Evolutionary conservation across 1,140 invertebrate species (phyloP).

Genomic region (Probaryconus sp.): DNA sequence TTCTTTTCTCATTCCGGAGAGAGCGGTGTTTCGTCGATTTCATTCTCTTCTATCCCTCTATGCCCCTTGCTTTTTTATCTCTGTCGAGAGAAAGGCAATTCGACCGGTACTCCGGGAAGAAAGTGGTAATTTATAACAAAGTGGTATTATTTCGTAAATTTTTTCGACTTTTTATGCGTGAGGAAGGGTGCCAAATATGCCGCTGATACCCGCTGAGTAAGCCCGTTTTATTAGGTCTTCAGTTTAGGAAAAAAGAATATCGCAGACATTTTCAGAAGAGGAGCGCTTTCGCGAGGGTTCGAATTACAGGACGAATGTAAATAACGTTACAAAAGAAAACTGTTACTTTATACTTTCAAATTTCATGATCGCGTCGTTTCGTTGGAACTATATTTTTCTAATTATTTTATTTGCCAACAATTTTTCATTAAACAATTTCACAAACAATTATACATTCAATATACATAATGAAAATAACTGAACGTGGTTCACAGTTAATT

Average conservation of each 20-base stretch:
- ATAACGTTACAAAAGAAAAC: constrained; percentile 17
- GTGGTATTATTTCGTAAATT: constrained; percentile 52
- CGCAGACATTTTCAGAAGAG: no score
- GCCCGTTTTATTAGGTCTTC: constrained; percentile 51
- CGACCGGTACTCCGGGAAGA: constrained; percentile 22
- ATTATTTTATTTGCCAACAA: no score
- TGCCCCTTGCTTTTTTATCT: constrained; percentile 34
- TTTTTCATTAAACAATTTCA: no score
- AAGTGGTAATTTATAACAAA: constrained; percentile 59
- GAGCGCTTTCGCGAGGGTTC: constrained; percentile 47
- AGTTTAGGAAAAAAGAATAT: constrained; percentile 35
- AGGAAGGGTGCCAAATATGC: constrained; percentile 50
- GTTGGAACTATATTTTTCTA: no score
- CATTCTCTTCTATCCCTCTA: constrained; percentile 20
- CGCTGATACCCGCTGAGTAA: constrained; percentile 50
- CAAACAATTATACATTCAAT: no score
- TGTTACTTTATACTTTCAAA: no score
- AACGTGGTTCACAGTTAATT: no score
- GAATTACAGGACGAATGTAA: constrained; percentile 34
- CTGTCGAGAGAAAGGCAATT: constrained; percentile 43
- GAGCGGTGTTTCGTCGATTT: constrained; percentile 53
- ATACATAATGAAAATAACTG: no score
- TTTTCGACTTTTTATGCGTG: constrained; percentile 32
- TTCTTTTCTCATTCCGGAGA: constrained; percentile 46
- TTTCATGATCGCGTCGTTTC: no score